Evolutionary conservation across 2,888 invertebrate species (phyloP).

Genomic region (Leucoptera coffeella): DNA sequence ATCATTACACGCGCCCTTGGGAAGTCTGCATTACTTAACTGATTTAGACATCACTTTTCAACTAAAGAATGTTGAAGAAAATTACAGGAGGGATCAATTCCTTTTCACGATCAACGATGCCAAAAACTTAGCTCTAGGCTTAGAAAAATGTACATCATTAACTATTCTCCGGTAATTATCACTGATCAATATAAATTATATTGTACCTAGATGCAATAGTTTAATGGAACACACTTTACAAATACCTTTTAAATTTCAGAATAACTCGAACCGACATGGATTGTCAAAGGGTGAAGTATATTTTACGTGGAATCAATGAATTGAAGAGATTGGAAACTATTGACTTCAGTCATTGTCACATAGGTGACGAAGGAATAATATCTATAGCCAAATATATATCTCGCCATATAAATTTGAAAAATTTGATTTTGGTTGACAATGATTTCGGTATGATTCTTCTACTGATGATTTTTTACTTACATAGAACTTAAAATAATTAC

Average conservation of each 20-base stretch:
- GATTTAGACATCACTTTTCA: conserved; percentile 40
- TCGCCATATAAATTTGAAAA: conserved; percentile 34
- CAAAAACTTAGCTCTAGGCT: conserved; percentile 29
- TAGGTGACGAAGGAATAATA: conserved; percentile 53
- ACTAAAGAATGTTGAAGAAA: conserved; percentile 21
- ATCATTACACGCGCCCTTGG: conserved; percentile 39
- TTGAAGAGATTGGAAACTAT: conserved; percentile 40
- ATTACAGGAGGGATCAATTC: conserved; percentile 38
- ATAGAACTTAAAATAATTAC: too few relatives aligned
- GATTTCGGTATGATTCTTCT: conserved; percentile 42
- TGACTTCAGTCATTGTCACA: conserved; percentile 60
- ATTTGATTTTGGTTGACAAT: conserved; percentile 47
- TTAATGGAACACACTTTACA: too few relatives aligned
- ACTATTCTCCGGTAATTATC: too few relatives aligned
- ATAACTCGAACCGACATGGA: conserved; percentile 40
- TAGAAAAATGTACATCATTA: conserved; percentile 45
- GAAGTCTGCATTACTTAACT: conserved; percentile 29
- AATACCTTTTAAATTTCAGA: conserved; percentile 16
- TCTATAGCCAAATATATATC: conserved; percentile 54
- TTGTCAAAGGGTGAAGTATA: conserved; percentile 34
- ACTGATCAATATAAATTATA: too few relatives aligned
- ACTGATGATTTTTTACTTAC: too few relatives aligned
- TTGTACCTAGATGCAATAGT: too few relatives aligned
- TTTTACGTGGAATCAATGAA: conserved; percentile 31
- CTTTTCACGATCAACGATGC: conserved; percentile 45